These are phyloP conservation scores for Drosophila neocordata DNA, from an alignment of 1,140 invertebrate genomes.

Conservation along the genomic window DNA sequence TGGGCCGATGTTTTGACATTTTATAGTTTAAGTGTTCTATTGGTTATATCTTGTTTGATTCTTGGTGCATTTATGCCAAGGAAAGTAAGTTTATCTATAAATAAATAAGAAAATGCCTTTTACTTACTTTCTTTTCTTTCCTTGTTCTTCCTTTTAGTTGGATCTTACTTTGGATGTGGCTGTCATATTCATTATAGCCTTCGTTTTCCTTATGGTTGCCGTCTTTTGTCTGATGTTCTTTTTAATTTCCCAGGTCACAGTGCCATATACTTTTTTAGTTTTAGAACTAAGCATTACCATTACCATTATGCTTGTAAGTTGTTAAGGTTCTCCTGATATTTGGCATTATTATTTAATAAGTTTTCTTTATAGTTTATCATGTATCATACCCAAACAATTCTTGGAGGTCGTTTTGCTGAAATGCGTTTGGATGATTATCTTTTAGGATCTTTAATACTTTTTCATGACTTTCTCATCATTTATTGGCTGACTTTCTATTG, in stretches of 20 bases:
- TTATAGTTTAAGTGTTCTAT: background rate
- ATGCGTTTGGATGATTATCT: conserved; percentile 58
- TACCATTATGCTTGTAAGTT: conserved; percentile 45
- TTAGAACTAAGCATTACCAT: conserved; percentile 25
- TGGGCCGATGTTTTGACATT: conserved; percentile 32
- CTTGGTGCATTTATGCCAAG: conserved; percentile 36
- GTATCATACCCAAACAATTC: conserved; percentile 66
- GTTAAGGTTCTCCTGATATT: too few species aligned
- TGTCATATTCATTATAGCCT: conserved; percentile 53
- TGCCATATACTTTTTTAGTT: background rate
- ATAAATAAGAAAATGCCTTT: too few species aligned
- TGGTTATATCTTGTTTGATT: conserved; percentile 17
- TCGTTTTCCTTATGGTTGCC: conserved; percentile 51
- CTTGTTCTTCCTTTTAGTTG: conserved; percentile 23
- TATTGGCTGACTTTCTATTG: conserved; percentile 67
- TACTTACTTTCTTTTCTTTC: too few species aligned
- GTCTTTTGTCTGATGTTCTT: conserved; percentile 32
- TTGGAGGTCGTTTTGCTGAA: conserved; percentile 61
- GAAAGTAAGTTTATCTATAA: conserved; percentile 16
- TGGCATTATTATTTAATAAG: too few species aligned
- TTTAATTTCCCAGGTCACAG: background rate
- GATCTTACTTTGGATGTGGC: conserved; percentile 67
- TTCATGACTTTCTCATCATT: conserved; percentile 67
- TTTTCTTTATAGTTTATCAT: conserved; percentile 51
- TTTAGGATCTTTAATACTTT: conserved; percentile 59